These are phyloP conservation scores for Napeogenes inachia DNA, from an alignment of 2,888 invertebrate genomes.

Conservation along the genomic window DNA sequence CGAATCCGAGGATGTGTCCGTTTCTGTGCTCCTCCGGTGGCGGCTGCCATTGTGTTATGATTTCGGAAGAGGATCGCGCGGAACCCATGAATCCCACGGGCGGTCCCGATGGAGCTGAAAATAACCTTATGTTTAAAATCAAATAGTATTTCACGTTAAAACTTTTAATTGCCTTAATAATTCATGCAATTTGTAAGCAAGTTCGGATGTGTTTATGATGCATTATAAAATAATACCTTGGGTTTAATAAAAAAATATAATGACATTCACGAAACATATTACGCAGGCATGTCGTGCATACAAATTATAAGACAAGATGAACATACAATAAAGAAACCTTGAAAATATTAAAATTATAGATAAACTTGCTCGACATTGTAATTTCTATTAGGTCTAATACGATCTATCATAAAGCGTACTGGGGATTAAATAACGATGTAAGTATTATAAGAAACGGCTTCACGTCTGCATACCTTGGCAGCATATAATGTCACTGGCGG, in stretches of 20 bases:
- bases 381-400: neutral
- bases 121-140: neutral
- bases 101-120: conserved; percentile 94
- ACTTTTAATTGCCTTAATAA: neutral
- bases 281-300: neutral
- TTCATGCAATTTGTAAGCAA: conserved; percentile 1
- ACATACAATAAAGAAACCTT: neutral
- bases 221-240: conserved; percentile 4
- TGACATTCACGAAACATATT: neutral
- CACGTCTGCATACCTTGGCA: conserved; percentile 72
- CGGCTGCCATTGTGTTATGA: conserved; percentile 98
- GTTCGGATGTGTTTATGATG: neutral
- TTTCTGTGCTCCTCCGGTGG: conserved; percentile 96
- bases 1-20: conserved; percentile 95
- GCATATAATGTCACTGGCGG: conserved; percentile 76
- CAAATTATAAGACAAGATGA: neutral
- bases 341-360: neutral
- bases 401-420: neutral
- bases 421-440: neutral
- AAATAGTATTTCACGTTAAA: neutral
- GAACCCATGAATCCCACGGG: conserved; percentile 97
- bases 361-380: neutral
- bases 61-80: conserved; percentile 94
- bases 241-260: neutral
- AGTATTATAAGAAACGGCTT: conserved; percentile 11